phyloP scores from a whole-genome alignment of 37 sponge, comb jelly and placozoan species.

The Chondrosia reniformis region DNA sequence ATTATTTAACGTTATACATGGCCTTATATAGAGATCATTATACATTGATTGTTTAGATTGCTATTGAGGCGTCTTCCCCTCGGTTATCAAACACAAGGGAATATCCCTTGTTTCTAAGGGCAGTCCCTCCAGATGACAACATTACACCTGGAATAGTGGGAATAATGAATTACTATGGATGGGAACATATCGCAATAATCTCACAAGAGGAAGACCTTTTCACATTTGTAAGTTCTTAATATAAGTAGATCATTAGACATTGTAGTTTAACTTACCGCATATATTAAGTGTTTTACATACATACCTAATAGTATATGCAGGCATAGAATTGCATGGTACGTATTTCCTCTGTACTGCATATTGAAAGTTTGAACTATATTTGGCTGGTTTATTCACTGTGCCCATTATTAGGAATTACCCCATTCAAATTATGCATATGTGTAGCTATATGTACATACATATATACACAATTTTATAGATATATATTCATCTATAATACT shows the following conservation, averaged over 20 bases:
- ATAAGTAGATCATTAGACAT: neutral
- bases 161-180: neutral
- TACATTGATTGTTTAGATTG: no score
- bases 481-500: neutral
- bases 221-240: neutral
- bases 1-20: no score
- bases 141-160: neutral
- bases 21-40: no score
- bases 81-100: constrained; percentile 9
- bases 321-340: no score
- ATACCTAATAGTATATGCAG: no score
- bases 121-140: constrained; percentile 5
- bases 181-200: constrained; percentile 3
- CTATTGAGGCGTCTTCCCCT: constrained; percentile 40
- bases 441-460: no score
- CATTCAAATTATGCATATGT: no score
- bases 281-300: neutral
- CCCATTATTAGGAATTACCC: no score
- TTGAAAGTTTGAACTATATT: no score
- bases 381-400: no score
- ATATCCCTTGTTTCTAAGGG: constrained; percentile 23
- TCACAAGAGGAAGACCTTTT: constrained; percentile 15
- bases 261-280: neutral
- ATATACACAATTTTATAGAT: neutral
- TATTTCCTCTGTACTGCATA: neutral